Percentiles rank a stretch among this genome's conserved stretches.
phyloP scores from a whole-genome alignment of 2,888 invertebrate species.

The Calliscelio sp. region DNA sequence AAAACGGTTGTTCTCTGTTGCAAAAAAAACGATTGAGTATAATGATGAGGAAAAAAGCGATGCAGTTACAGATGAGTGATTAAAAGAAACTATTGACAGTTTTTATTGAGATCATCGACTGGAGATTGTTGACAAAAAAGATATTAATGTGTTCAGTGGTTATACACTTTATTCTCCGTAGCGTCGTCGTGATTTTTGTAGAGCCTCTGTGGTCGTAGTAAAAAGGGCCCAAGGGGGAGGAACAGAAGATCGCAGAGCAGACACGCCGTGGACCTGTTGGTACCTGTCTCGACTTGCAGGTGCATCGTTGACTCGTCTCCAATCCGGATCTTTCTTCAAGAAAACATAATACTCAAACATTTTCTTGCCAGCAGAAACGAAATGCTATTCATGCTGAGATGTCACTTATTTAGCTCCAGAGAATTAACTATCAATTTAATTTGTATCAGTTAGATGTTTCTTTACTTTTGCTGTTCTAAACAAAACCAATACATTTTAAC shows the following conservation, averaged over 20 bases:
- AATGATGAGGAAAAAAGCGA: too few species aligned
- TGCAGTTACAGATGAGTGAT: constrained; percentile 58
- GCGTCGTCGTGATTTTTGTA: constrained; percentile 58
- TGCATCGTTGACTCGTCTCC: constrained; percentile 75
- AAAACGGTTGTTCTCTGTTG: constrained; percentile 1
- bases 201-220: constrained; percentile 61
- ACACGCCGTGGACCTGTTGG: constrained; percentile 82
- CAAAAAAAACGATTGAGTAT: too few species aligned
- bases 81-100: constrained; percentile 65
- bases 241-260: constrained; percentile 52
- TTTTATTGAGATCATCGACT: constrained; percentile 55
- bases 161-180: constrained; percentile 53
- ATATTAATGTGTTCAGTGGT: constrained; percentile 65
- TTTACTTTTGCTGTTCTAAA: too few species aligned
- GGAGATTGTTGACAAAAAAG: constrained; percentile 46
- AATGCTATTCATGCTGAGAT: constrained; percentile 60
- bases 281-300: constrained; percentile 84
- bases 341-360: constrained; percentile 75
- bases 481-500: too few species aligned
- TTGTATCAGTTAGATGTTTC: neutral
- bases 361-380: constrained; percentile 66
- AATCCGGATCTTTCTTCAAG: constrained; percentile 75
- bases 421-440: constrained; percentile 49
- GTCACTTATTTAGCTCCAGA: constrained; percentile 46
- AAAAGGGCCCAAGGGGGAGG: constrained; percentile 53